A percentile compares a stretch with the other conserved stretches of the same genome.
Conservation (phyloP, 2,113 vertebrate genomes). For the Camelus bactrianus region DNA sequence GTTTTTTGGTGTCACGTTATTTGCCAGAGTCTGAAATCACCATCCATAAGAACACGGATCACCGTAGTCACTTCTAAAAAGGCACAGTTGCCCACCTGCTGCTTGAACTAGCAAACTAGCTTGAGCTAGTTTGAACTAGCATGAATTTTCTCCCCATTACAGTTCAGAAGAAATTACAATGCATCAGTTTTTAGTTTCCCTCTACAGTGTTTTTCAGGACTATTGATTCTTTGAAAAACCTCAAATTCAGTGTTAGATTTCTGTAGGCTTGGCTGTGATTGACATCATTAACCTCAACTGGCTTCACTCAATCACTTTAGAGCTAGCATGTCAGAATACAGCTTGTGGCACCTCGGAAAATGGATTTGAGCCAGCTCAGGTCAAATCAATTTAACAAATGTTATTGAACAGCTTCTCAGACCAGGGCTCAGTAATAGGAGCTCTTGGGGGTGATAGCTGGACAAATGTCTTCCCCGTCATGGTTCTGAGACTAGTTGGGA, state of each 20-base stretch:
- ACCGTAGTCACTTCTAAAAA: slow-evolving; percentile 70
- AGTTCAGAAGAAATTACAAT: slow-evolving; percentile 59
- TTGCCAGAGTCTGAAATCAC: slow-evolving; percentile 73
- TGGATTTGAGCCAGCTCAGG: neutral
- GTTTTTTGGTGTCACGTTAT: slow-evolving; percentile 15
- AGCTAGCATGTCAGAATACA: neutral
- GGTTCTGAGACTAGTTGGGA: neutral
- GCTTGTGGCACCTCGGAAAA: neutral
- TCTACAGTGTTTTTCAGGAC: neutral
- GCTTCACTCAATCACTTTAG: neutral
- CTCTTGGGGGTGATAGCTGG: neutral
- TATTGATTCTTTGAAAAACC: neutral
- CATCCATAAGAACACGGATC: slow-evolving; percentile 65
- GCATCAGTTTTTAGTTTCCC: neutral
- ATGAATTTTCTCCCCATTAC: neutral
- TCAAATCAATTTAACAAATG: neutral
- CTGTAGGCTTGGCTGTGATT: neutral
- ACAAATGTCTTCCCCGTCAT: neutral
- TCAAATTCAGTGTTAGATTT: slow-evolving; percentile 6
- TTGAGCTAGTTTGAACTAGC: slow-evolving; percentile 34
- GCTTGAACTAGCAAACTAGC: neutral
- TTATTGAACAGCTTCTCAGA: neutral
- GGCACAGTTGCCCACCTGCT: slow-evolving; percentile 27
- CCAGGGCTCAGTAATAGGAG: neutral
- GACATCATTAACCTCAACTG: neutral